Evolutionary conservation across 2,888 invertebrate genomes (phyloP).

Genomic region (Metellina segmentata): DNA sequence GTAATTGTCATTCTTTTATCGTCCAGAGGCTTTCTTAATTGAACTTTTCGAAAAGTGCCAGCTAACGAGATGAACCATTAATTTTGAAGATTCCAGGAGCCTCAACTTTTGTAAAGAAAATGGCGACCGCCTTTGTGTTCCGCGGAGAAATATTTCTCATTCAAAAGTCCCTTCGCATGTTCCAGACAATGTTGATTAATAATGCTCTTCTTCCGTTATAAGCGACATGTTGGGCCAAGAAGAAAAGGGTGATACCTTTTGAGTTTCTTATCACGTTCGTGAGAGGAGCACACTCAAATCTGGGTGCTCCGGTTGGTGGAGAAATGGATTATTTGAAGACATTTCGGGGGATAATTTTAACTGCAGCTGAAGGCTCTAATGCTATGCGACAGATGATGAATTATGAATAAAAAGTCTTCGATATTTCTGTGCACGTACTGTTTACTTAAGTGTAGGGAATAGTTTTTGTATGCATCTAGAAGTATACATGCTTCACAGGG

Average conservation of each 20-base stretch:
- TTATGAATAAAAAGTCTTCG: not conserved
- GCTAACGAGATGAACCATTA: constrained; percentile 63
- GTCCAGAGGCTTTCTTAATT: constrained; percentile 40
- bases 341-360: not conserved
- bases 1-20: constrained; percentile 63
- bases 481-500: too few species aligned
- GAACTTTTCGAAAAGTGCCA: constrained; percentile 54
- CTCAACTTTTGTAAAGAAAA: constrained; percentile 39
- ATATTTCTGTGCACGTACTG: too few species aligned
- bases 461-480: too few species aligned
- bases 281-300: not conserved
- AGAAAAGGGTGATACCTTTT: not conserved
- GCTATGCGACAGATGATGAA: not conserved
- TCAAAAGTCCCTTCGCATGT: constrained; percentile 53
- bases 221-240: not conserved
- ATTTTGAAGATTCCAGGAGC: constrained; percentile 37
- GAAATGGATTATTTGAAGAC: not conserved
- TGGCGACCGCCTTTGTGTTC: not conserved
- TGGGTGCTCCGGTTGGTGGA: not conserved
- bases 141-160: constrained; percentile 35
- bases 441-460: too few species aligned
- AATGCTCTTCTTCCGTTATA: constrained; percentile 24
- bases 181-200: constrained; percentile 59
- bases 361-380: not conserved
- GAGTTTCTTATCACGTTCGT: constrained; percentile 50